phyloP scores from a whole-genome alignment of 37 sponge, comb jelly and placozoan species.

The Spongilla lacustris region DNA sequence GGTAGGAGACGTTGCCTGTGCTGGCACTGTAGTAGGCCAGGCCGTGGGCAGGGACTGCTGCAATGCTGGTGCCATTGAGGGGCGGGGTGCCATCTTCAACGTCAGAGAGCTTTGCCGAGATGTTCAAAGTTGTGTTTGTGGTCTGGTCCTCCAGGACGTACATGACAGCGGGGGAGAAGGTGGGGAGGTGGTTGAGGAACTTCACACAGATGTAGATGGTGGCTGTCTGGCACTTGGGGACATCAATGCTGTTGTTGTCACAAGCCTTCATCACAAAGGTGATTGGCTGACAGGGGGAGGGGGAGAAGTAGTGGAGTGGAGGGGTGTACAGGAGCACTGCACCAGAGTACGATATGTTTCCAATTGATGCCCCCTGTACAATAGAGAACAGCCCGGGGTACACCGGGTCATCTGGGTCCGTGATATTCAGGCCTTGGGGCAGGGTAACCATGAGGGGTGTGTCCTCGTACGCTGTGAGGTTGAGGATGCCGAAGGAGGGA shows the following conservation, averaged over 20 bases:
- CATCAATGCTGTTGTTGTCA: constrained; percentile 60
- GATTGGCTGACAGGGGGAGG: constrained; percentile 18
- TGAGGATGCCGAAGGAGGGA: constrained; percentile 70
- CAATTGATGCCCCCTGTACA: constrained; percentile 30
- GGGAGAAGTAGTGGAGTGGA: constrained; percentile 45
- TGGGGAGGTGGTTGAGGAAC: constrained; percentile 64
- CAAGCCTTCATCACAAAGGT: constrained; percentile 68
- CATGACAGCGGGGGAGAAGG: constrained; percentile 15
- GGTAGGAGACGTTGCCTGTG: constrained; percentile 74
- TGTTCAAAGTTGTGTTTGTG: constrained; percentile 28
- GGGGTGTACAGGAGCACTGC: constrained; percentile 69
- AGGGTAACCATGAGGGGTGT: constrained; percentile 38
- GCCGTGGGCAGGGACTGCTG: constrained; percentile 62
- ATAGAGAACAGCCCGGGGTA: constrained; percentile 73
- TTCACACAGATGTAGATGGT: constrained; percentile 51
- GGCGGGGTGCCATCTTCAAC: constrained; percentile 81
- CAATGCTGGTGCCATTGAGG: constrained; percentile 25
- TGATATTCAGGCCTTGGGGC: constrained; percentile 59
- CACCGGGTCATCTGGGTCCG: constrained; percentile 75
- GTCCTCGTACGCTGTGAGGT: constrained; percentile 66
- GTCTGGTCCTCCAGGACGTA: constrained; percentile 49
- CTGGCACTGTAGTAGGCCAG: constrained; percentile 56
- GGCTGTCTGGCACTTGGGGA: constrained; percentile 51
- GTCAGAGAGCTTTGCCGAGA: constrained; percentile 61
- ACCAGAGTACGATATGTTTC: constrained; percentile 55